These are phyloP conservation scores for Macrosoma leucophasiata DNA, from an alignment of 2,888 invertebrate genomes.

Conservation along the genomic window DNA sequence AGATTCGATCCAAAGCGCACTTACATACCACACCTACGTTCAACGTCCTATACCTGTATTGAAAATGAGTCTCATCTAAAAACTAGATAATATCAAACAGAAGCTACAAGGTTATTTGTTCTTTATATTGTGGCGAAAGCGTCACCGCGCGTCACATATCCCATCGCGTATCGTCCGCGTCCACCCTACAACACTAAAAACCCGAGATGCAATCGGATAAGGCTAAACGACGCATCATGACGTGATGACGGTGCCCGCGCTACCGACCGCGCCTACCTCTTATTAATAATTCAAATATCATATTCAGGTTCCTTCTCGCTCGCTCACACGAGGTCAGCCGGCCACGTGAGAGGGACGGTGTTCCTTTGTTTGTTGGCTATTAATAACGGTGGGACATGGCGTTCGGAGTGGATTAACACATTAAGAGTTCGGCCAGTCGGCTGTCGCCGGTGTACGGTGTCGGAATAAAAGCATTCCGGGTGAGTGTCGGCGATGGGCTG, in stretches of 20 bases:
- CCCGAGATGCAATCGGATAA: no score
- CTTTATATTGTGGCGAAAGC: no score
- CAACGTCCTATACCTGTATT: no score
- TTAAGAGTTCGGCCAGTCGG: slow-evolving; percentile 56
- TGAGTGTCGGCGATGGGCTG: slow-evolving; percentile 36
- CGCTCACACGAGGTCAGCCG: slow-evolving; percentile 8
- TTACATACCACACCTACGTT: no score
- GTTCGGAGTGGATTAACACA: slow-evolving; percentile 70
- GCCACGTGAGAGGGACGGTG: slow-evolving; percentile 33
- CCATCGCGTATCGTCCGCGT: no score
- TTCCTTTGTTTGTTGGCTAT: slow-evolving; percentile 53
- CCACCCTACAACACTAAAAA: no score
- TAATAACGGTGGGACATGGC: slow-evolving; percentile 60
- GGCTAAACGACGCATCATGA: slow-evolving; percentile 20
- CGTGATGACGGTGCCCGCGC: slow-evolving; percentile 36
- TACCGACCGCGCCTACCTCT: slow-evolving; percentile 24
- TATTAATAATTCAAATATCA: slow-evolving; percentile 36
- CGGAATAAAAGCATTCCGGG: slow-evolving; percentile 66
- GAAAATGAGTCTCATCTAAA: no score
- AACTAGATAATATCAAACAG: no score
- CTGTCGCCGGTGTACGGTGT: no score
- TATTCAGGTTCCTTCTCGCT: slow-evolving; percentile 25
- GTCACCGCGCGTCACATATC: no score
- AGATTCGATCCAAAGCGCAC: no score
- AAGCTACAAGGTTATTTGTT: no score